Evolutionary conservation across 2,888 invertebrate genomes (phyloP).

Genomic region (Penaeus monodon): DNA sequence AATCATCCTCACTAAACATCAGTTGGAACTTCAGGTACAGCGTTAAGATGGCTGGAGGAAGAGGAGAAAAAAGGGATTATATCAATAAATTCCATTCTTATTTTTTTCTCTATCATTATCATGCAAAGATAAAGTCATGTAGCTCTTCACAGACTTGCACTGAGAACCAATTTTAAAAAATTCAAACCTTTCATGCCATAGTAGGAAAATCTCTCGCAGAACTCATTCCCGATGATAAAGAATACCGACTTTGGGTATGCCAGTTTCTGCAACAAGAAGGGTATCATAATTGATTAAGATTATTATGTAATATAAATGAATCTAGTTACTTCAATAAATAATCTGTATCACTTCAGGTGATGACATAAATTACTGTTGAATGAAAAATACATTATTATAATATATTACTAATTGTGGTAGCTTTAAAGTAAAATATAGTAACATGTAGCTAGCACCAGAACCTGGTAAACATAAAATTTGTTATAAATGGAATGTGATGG

Average conservation of each 20-base stretch:
- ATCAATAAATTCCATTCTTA: conserved; percentile 5
- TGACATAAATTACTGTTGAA: not conserved
- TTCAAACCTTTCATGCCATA: conserved; percentile 93
- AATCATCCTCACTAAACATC: conserved; percentile 78
- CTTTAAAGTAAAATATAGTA: no score
- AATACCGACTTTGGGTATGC: conserved; percentile 88
- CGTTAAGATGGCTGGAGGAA: conserved; percentile 85
- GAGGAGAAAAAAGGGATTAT: not conserved
- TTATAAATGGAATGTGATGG: no score
- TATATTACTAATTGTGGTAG: not conserved
- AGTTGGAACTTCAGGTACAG: conserved; percentile 88
- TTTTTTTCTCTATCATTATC: no score
- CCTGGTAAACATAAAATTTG: no score
- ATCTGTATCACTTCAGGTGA: not conserved
- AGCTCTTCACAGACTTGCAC: no score
- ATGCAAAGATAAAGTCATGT: no score
- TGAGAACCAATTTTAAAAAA: no score
- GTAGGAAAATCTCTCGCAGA: conserved; percentile 96
- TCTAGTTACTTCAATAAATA: not conserved
- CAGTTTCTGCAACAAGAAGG: conserved; percentile 62
- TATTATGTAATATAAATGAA: not conserved
- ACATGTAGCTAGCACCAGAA: no score
- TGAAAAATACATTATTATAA: not conserved
- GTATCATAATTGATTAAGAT: not conserved
- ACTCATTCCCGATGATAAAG: conserved; percentile 96